These are phyloP conservation scores for Gonatopus flavifemur DNA, from an alignment of 1,140 invertebrate genomes.

Conservation along the genomic window DNA sequence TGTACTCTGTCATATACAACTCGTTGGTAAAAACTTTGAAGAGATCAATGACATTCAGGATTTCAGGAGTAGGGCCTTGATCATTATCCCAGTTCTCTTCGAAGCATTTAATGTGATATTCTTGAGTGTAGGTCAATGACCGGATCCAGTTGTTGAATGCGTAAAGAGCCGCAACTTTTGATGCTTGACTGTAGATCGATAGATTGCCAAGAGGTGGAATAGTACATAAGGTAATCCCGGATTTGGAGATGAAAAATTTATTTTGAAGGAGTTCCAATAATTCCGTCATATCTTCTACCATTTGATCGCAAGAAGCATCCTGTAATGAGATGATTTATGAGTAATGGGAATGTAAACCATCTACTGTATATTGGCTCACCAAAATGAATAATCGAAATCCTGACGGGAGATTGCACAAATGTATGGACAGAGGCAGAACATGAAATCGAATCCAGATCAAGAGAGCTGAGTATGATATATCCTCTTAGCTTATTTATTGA, in stretches of 20 bases:
- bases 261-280: slow-evolving; percentile 16
- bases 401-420: too few species aligned
- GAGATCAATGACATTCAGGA: slow-evolving; percentile 27
- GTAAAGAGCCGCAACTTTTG: slow-evolving; percentile 14
- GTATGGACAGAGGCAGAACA: too few species aligned
- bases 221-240: slow-evolving; percentile 29
- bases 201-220: slow-evolving; percentile 32
- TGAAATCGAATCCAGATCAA: too few species aligned
- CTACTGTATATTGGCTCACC: too few species aligned
- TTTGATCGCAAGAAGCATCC: slow-evolving; percentile 13
- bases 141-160: slow-evolving; percentile 34
- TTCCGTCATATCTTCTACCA: slow-evolving; percentile 25
- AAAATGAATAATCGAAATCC: too few species aligned
- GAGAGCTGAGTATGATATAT: too few species aligned
- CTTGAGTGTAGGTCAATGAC: too few species aligned
- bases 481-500: too few species aligned
- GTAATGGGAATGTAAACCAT: too few species aligned
- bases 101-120: too few species aligned
- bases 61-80: neutral
- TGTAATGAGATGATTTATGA: slow-evolving; percentile 8
- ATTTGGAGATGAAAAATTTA: slow-evolving; percentile 19
- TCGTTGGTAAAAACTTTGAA: slow-evolving; percentile 17
- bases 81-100: neutral
- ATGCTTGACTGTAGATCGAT: slow-evolving; percentile 6
- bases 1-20: slow-evolving; percentile 22